Evolutionary conservation across 2,888 invertebrate genomes (phyloP).

Genomic region (Anagyrus pseudococci): DNA sequence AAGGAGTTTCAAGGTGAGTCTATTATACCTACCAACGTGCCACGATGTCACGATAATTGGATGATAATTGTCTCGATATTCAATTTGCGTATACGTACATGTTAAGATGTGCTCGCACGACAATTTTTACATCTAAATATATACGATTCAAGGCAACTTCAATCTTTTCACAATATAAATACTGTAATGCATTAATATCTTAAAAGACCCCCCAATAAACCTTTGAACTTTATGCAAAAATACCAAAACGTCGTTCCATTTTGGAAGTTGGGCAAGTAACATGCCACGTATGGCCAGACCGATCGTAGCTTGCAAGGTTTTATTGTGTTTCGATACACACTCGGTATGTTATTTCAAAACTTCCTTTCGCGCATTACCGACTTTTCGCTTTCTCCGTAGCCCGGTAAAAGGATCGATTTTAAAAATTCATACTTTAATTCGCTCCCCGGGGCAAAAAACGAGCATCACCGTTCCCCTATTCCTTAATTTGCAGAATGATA

Average conservation of each 20-base stretch:
- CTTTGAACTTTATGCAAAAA: no score
- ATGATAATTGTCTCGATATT: background rate
- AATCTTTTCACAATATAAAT: no score
- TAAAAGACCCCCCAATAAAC: no score
- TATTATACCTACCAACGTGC: constrained; percentile 19
- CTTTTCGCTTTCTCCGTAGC: background rate
- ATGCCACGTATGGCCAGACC: no score
- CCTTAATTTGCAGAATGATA: no score
- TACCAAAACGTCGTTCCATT: no score
- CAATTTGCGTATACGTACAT: background rate
- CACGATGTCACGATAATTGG: no score
- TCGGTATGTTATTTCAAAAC: background rate
- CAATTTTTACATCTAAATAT: no score
- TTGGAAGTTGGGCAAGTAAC: no score
- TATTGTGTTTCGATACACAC: background rate
- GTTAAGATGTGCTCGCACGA: background rate
- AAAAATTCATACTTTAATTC: background rate
- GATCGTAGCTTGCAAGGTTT: no score
- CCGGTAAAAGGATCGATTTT: background rate
- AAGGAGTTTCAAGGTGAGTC: constrained; percentile 97
- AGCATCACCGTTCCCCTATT: background rate
- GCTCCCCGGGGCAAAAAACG: background rate
- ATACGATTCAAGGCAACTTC: no score
- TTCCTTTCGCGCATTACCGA: background rate
- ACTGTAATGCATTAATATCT: no score